Base-by-base conservation (phyloP, 2,113 vertebrate species). In the Cheilinus undulatus region DNA sequence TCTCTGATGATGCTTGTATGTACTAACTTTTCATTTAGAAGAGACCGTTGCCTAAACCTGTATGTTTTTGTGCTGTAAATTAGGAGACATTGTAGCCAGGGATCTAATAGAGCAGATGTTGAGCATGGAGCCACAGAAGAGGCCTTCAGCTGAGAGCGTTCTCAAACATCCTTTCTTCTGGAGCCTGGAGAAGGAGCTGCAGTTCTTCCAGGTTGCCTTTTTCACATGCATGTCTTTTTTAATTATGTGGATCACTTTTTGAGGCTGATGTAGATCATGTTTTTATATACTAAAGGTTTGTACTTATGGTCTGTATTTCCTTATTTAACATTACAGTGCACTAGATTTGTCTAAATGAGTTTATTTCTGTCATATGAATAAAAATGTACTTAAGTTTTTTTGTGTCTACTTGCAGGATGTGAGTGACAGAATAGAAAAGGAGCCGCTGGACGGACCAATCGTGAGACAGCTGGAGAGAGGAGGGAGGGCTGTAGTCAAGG, bases 101-200 rank as follows among this genome's bases (percentile, higher is more conserved):
- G 93, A 97, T 68, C 81, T 99, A 45, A 95, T 99, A 50, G 95
- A 97, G 77, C 94, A 96, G 66, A 99, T 99, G 98, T 91, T 99
- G 48, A 95, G 91, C 5, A 94, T 93, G 93, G 96, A 99, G 46
- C 96, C 97, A 5, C 95, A 95, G 69, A 91, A 73, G 58, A 95
- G 98, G 14, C 98, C 97, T 0, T 95, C 95, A 0, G 96, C 97
- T 0, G 95, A 95, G 73, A 93, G 94, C 2, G 94, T 99, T 71
- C 95, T 99, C 7, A 97, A 96, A 40, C 97, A 99, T 45, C 96
- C 98, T 0, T 99, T 99, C 91, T 99, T 99, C 85, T 99, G 98
- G 98, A 94, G 93, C 74, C 91, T 98, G 58, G 97, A 99, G 63
- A 99, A 96, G 77, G 96, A 99, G 92, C 95, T 99, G 38, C 97